Evolutionary conservation across 2,797 vertebrate species (phyloP).

Genomic region (Artibeus lituratus): DNA sequence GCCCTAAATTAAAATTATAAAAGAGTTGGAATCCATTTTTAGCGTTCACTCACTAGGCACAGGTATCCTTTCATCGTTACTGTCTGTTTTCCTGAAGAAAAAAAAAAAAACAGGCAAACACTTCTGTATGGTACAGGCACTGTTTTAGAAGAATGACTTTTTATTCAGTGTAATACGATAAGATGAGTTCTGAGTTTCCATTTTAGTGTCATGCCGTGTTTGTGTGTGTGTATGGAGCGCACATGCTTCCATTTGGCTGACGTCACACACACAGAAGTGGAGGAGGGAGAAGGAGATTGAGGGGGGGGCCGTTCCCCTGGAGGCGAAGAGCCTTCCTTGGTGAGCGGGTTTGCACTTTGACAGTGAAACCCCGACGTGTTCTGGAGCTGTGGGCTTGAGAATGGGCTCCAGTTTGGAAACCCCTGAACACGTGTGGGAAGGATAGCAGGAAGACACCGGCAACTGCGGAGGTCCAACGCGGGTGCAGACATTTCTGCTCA

Average conservation of each 20-base stretch:
- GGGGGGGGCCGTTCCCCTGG: neutral
- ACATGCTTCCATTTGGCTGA: neutral
- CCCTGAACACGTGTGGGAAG: neutral
- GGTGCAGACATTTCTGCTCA: neutral
- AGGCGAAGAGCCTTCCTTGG: neutral
- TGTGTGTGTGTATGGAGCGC: neutral
- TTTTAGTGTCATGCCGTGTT: neutral
- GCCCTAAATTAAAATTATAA: neutral
- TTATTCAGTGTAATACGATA: neutral
- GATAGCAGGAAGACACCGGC: too few relatives aligned
- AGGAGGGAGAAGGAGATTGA: constrained; percentile 4
- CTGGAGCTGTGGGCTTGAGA: neutral
- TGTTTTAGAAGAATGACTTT: neutral
- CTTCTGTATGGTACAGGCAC: neutral
- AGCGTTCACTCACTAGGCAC: neutral
- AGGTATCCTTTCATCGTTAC: neutral
- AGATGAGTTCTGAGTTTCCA: neutral
- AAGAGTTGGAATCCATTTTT: neutral
- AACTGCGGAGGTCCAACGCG: neutral
- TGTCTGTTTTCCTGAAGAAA: neutral
- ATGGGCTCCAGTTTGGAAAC: neutral
- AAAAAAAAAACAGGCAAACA: neutral
- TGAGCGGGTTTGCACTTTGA: neutral
- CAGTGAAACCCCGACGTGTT: neutral
- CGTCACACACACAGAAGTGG: neutral